phyloP scores from a whole-genome alignment of 2,888 invertebrate genomes.

The Chymomyza amoena region DNA sequence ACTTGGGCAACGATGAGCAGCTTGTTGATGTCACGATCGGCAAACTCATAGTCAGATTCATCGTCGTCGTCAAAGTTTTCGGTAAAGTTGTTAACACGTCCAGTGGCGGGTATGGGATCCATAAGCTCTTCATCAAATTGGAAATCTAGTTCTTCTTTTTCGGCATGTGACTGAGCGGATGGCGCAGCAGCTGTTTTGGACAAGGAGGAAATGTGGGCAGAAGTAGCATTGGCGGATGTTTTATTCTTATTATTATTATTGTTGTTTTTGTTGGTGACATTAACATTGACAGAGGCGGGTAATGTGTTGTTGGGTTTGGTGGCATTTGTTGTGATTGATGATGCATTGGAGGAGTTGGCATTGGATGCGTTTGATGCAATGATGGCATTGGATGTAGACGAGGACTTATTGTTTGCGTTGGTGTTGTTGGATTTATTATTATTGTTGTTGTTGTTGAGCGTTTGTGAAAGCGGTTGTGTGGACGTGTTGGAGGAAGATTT shows the following conservation, averaged over 20 bases:
- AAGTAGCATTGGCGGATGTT: conserved; percentile 58
- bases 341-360: conserved; percentile 17
- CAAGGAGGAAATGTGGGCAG: conserved; percentile 54
- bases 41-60: conserved; percentile 92
- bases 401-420: conserved; percentile 38
- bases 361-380: conserved; percentile 50
- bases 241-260: conserved; percentile 27
- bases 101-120: conserved; percentile 85
- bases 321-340: conserved; percentile 36
- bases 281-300: conserved; percentile 23
- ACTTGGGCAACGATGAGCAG: conserved; percentile 95
- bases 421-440: conserved; percentile 39
- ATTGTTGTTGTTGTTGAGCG: conserved; percentile 62
- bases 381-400: conserved; percentile 43
- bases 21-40: conserved; percentile 95
- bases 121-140: conserved; percentile 96
- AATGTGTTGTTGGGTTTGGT: conserved; percentile 37
- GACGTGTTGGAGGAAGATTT: conserved; percentile 65
- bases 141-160: conserved; percentile 94
- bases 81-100: conserved; percentile 89
- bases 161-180: conserved; percentile 77
- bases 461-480: conserved; percentile 68
- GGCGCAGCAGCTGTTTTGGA: conserved; percentile 73
- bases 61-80: conserved; percentile 87
- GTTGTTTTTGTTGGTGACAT: conserved; percentile 30